Conservation (phyloP, 2,888 invertebrate species). For the Punctoribates punctum region DNA sequence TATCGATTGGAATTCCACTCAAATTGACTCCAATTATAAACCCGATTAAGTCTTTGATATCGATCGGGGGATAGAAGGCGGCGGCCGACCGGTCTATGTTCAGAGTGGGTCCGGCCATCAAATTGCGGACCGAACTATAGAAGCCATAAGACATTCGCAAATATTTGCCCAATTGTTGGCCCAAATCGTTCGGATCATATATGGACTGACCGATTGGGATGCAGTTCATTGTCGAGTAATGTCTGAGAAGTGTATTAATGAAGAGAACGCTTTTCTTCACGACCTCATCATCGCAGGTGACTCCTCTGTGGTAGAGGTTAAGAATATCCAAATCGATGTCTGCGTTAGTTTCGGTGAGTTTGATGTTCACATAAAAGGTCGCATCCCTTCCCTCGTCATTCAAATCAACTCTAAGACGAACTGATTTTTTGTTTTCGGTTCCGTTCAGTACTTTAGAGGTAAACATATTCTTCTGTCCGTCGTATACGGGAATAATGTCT, state of each 20-base stretch:
- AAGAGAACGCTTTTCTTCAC: neutral
- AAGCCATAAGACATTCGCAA: conserved; percentile 2
- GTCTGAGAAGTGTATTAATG: conserved; percentile 30
- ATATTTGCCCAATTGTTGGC: neutral
- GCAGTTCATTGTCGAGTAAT: neutral
- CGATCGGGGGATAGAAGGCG: neutral
- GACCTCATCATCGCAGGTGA: neutral
- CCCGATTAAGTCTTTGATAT: neutral
- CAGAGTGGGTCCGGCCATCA: conserved; percentile 16
- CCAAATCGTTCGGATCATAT: neutral
- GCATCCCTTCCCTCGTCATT: neutral
- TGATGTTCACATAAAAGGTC: neutral
- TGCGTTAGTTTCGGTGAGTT: neutral
- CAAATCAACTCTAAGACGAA: neutral
- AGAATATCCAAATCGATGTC: conserved; percentile 11
- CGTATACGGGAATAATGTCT: conserved; percentile 26
- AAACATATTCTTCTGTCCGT: conserved; percentile 40
- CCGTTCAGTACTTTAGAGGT: neutral
- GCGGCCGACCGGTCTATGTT: conserved; percentile 28
- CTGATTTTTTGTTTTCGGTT: neutral
- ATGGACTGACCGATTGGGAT: conserved; percentile 35
- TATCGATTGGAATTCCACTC: neutral
- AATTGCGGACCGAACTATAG: conserved; percentile 27
- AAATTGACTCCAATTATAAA: neutral
- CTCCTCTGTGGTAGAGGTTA: neutral